Conservation (phyloP, 92 coral and sea anemone species). For the Pocillopora grandis region DNA sequence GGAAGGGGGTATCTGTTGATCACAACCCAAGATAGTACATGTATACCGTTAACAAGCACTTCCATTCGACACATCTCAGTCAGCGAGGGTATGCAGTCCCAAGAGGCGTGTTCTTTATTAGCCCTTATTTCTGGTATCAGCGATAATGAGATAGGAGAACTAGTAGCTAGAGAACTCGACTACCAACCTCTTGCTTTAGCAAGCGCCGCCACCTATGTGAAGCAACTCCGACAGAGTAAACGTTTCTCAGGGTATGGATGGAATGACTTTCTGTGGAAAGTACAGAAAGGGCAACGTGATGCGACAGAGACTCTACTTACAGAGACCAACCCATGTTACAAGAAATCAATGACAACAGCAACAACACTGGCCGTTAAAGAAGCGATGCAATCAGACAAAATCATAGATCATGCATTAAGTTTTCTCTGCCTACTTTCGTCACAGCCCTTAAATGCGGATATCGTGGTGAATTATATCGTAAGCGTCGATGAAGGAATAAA, state of each 20-base stretch:
- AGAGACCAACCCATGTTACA: conserved; percentile 23
- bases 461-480: too few relatives aligned
- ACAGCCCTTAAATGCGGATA: too few relatives aligned
- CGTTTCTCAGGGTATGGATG: not conserved
- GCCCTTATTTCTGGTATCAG: not conserved
- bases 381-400: too few relatives aligned
- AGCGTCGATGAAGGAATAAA: conserved; percentile 5
- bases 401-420: too few relatives aligned
- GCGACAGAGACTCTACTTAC: conserved; percentile 30
- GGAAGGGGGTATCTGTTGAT: not conserved
- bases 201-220: conserved; percentile 5
- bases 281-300: conserved; percentile 2
- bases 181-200: conserved; percentile 1
- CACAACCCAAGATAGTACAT: not conserved
- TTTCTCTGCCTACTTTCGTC: too few relatives aligned
- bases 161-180: not conserved
- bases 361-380: conserved; percentile 40
- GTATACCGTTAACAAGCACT: not conserved
- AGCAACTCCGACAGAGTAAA: not conserved
- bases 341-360: conserved; percentile 45
- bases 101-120: not conserved
- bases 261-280: not conserved
- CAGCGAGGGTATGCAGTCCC: not conserved
- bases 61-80: not conserved
- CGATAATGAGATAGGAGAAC: not conserved